These are phyloP conservation scores for Trypoxylon attenuatum DNA, from an alignment of 2,888 invertebrate species.

Conservation along the genomic window DNA sequence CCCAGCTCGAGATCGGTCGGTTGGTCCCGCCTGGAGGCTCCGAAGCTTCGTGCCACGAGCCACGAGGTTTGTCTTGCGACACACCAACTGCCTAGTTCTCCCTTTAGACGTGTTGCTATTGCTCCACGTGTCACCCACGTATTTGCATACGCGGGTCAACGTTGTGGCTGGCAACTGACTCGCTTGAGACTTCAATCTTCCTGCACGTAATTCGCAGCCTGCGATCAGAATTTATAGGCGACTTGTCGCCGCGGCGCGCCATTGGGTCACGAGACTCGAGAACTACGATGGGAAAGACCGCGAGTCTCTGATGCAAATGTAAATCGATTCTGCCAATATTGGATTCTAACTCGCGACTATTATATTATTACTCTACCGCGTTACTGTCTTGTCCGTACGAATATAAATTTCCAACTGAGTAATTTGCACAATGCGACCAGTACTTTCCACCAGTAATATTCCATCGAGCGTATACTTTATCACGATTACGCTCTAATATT, in stretches of 20 bases:
- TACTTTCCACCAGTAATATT: too few relatives aligned
- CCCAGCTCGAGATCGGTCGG: not conserved
- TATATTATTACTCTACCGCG: too few relatives aligned
- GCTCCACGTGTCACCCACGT: not conserved
- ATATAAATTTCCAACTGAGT: too few relatives aligned
- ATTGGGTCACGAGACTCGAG: not conserved
- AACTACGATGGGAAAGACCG: not conserved
- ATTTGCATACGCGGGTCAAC: not conserved
- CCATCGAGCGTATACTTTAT: too few relatives aligned
- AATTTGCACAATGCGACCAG: too few relatives aligned
- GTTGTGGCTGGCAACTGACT: not conserved
- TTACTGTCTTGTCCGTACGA: too few relatives aligned
- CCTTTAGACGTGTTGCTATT: not conserved
- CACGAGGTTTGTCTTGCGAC: not conserved
- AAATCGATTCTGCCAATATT: not conserved
- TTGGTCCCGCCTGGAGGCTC: not conserved
- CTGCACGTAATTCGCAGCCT: not conserved
- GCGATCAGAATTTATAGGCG: not conserved
- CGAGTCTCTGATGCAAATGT: not conserved
- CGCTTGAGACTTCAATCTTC: not conserved
- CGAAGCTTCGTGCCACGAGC: not conserved
- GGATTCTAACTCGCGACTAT: not conserved
- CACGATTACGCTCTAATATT: too few relatives aligned
- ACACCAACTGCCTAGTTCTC: not conserved
- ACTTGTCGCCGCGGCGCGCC: not conserved